These are phyloP conservation scores for Zoanthus sociatus DNA, from an alignment of 92 coral and sea anemone genomes.

Conservation along the genomic window DNA sequence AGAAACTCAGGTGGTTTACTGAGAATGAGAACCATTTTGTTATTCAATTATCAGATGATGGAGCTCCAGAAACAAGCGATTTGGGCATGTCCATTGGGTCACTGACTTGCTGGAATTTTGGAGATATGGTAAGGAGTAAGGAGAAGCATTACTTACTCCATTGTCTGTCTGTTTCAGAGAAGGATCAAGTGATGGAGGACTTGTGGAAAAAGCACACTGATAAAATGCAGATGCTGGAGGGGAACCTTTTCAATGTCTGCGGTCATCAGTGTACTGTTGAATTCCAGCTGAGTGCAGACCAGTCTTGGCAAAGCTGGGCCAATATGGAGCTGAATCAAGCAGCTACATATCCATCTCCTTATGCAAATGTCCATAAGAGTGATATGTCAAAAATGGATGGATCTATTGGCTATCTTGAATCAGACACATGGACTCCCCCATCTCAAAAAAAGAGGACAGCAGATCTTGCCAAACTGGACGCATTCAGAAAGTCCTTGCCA, in stretches of 20 bases:
- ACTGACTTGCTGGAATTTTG: constrained; percentile 69
- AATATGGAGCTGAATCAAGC: background rate
- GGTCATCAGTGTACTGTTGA: constrained; percentile 71
- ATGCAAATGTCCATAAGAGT: too few species aligned
- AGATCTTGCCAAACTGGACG: constrained; percentile 4
- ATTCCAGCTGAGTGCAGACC: constrained; percentile 73
- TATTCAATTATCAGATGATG: constrained; percentile 7
- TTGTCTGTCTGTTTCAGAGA: constrained; percentile 53
- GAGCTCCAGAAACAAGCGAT: background rate
- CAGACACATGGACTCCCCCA: constrained; percentile 20
- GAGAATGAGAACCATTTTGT: constrained; percentile 32
- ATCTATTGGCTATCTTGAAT: background rate
- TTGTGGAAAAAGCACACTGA: constrained; percentile 74
- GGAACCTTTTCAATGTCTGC: constrained; percentile 50
- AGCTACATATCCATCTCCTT: background rate
- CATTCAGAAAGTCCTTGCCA: constrained; percentile 5
- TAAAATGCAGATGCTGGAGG: constrained; percentile 66
- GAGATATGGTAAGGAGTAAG: constrained; percentile 61
- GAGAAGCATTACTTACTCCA: constrained; percentile 69
- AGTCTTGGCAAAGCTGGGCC: constrained; percentile 1
- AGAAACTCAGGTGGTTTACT: constrained; percentile 37
- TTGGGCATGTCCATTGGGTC: constrained; percentile 45
- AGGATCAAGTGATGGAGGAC: constrained; percentile 48
- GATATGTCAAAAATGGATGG: constrained; percentile 1
- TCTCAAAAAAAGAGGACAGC: background rate